A percentile compares a stretch with the other conserved stretches of the same genome.
These are phyloP conservation scores for Poeciliopsis presidionis DNA, from an alignment of 2,797 vertebrate species.

Conservation along the genomic window DNA sequence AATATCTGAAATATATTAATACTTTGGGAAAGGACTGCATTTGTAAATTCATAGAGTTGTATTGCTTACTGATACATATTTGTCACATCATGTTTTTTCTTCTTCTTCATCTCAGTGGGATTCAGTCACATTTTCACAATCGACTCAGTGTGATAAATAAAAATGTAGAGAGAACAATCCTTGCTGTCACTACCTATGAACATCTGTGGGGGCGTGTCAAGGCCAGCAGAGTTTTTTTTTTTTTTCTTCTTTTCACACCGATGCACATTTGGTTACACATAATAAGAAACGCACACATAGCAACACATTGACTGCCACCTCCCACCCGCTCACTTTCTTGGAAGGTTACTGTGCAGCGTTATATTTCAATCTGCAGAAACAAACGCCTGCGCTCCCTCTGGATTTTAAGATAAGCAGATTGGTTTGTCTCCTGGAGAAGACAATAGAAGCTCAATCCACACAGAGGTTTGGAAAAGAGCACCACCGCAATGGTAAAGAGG, in stretches of 20 bases:
- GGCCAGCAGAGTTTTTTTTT: slow-evolving; percentile 57
- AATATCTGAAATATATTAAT: background rate
- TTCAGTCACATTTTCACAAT: slow-evolving; percentile 61
- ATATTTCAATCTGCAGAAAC: slow-evolving; percentile 75
- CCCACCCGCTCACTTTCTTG: slow-evolving; percentile 61
- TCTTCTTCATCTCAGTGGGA: slow-evolving; percentile 61
- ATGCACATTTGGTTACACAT: slow-evolving; percentile 43
- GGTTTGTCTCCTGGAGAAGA: slow-evolving; percentile 73
- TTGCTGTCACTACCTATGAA: slow-evolving; percentile 74
- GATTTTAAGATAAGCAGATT: slow-evolving; percentile 79
- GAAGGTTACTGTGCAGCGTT: slow-evolving; percentile 70
- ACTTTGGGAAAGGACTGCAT: slow-evolving; percentile 22
- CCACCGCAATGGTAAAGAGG: slow-evolving; percentile 32
- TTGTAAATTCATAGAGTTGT: slow-evolving; percentile 45
- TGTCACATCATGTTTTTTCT: slow-evolving; percentile 45
- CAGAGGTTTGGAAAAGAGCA: slow-evolving; percentile 75
- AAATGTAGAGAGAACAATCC: slow-evolving; percentile 71
- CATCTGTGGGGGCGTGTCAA: slow-evolving; percentile 68
- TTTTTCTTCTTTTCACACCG: slow-evolving; percentile 34
- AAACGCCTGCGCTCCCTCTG: slow-evolving; percentile 75
- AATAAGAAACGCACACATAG: slow-evolving; percentile 30
- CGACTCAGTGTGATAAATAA: slow-evolving; percentile 74
- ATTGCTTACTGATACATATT: slow-evolving; percentile 67
- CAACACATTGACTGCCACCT: slow-evolving; percentile 48
- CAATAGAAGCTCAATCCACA: slow-evolving; percentile 69